Evolutionary conservation across 2,888 invertebrate genomes (phyloP).

Genomic region (Leptopilina syphax): DNA sequence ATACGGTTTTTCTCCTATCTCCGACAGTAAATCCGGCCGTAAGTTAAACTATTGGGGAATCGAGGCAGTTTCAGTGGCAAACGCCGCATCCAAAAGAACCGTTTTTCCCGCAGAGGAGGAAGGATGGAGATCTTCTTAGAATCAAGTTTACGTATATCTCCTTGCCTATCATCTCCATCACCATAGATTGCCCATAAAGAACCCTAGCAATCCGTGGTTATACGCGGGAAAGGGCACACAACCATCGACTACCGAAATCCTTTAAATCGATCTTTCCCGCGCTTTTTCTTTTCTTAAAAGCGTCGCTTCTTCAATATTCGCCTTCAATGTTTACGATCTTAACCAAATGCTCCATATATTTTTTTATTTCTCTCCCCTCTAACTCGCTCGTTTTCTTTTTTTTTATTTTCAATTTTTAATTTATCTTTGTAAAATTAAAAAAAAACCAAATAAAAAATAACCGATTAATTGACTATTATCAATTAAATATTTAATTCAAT

Average conservation of each 20-base stretch:
- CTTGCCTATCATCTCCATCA: conserved; percentile 77
- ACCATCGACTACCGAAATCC: conserved; percentile 63
- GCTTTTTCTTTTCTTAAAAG: conserved; percentile 54
- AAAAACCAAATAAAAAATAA: no score
- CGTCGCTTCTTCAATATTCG: conserved; percentile 46
- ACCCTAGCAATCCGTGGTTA: conserved; percentile 75
- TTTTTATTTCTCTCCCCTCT: background rate
- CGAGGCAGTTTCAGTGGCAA: conserved; percentile 56
- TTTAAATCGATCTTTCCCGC: conserved; percentile 62
- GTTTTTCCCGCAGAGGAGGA: conserved; percentile 53
- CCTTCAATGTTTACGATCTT: conserved; percentile 53
- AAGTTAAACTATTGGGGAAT: conserved; percentile 77
- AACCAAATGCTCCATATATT: background rate
- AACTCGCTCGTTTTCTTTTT: background rate
- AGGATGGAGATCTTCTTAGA: conserved; percentile 69
- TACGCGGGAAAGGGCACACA: conserved; percentile 63
- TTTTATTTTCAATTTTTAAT: background rate
- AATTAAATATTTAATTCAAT: no score
- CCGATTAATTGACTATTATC: no score
- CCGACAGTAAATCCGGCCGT: conserved; percentile 75
- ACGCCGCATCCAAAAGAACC: conserved; percentile 48
- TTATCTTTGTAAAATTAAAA: background rate
- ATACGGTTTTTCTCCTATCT: conserved; percentile 69
- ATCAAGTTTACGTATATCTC: conserved; percentile 76
- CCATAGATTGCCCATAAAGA: conserved; percentile 77